These are phyloP conservation scores for Stenurella melanura DNA, from an alignment of 2,888 invertebrate genomes.

Conservation along the genomic window DNA sequence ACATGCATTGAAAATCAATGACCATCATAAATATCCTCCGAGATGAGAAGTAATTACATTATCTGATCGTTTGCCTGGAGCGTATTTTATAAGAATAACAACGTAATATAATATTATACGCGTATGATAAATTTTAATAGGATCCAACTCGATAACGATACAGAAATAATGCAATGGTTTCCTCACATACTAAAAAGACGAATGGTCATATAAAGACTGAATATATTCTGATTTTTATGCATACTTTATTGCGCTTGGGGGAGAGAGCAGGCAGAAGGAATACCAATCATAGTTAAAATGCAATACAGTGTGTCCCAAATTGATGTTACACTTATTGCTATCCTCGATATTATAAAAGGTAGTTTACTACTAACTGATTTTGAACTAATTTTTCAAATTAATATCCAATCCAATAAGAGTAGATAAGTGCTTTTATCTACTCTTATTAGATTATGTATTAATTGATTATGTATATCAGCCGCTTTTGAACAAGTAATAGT, in stretches of 20 bases:
- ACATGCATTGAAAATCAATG: no score
- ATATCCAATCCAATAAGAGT: no score
- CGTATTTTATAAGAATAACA: background rate
- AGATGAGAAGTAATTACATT: background rate
- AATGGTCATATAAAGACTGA: background rate
- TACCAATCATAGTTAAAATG: background rate
- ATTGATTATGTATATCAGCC: no score
- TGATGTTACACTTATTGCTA: no score
- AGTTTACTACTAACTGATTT: no score
- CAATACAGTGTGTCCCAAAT: no score
- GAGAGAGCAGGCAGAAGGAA: background rate
- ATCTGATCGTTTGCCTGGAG: background rate
- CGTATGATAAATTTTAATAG: background rate
- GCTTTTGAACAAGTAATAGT: no score
- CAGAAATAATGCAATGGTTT: background rate
- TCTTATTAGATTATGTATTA: no score
- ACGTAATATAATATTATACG: background rate
- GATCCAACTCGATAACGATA: background rate
- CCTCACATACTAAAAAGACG: background rate
- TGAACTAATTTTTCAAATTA: no score
- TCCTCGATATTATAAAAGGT: no score
- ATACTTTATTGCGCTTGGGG: background rate
- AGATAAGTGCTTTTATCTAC: no score
- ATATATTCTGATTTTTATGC: background rate
- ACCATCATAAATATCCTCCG: no score